These are phyloP conservation scores for Heterodera schachtii DNA, from an alignment of 1,140 invertebrate species.

Conservation along the genomic window DNA sequence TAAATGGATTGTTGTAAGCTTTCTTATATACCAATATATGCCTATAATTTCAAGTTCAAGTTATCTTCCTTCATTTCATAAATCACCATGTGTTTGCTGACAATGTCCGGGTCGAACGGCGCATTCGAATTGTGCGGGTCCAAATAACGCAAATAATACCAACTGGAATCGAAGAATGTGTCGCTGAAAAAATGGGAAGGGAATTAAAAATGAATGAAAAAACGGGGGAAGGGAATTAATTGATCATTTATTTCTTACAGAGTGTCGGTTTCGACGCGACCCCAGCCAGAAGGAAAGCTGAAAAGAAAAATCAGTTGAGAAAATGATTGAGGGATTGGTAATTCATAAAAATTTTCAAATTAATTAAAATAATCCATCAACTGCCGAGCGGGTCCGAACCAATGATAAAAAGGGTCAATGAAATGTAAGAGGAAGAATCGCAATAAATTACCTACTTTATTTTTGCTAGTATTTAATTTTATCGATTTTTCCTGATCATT, in stretches of 20 bases:
- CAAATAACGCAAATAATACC: constrained; percentile 92
- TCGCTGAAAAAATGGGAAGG: constrained; percentile 69
- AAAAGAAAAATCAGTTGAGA: constrained; percentile 60
- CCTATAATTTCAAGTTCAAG: no score
- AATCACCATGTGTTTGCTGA: constrained; percentile 70
- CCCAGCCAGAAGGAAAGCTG: constrained; percentile 68
- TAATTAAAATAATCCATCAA: no score
- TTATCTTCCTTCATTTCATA: background rate
- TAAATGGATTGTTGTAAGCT: background rate
- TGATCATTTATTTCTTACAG: constrained; percentile 70
- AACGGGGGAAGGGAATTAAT: background rate
- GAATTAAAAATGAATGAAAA: background rate
- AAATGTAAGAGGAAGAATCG: no score
- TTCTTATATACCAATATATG: constrained; percentile 76
- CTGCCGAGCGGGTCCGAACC: no score
- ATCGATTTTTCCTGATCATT: no score
- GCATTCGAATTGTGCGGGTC: constrained; percentile 77
- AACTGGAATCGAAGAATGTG: constrained; percentile 98
- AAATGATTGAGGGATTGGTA: background rate
- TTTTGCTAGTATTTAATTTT: no score
- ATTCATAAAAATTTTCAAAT: background rate
- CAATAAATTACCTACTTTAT: no score
- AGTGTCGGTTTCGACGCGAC: constrained; percentile 83
- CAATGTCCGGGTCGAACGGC: constrained; percentile 75
- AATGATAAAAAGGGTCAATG: no score